Base-by-base conservation (phyloP, 2,113 vertebrate genomes). In the Conger conger region DNA sequence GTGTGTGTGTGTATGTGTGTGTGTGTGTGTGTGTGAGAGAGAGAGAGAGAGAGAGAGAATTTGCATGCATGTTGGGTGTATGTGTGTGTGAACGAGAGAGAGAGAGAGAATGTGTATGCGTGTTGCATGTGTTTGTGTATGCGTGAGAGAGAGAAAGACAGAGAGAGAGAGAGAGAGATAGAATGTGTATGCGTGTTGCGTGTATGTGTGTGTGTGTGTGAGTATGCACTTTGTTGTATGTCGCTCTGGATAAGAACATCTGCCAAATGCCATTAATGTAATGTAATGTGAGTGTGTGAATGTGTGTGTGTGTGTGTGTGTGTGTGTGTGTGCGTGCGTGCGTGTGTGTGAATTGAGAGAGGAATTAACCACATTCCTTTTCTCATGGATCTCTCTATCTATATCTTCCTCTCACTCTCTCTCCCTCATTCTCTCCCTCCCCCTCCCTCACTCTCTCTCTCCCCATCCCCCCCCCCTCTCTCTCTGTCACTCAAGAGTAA, bases 11-110 rank as follows among this genome's bases (percentile, higher is more conserved):
- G 90, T 86, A 86, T 90, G 88, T 88, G 54, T 13, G 35, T 30
- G 93, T 93, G 90, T 89, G 42, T 87, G 89, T 90, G 86, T 84
- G 86, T 89, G 90, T 89, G 90, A 85, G 87, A 91, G 91, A 92
- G 91, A 89, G 84, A 91, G 78, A 88, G 91, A 88, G 87, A 90
- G 88, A n/a, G n/a, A n/a, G n/a, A n/a, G n/a, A n/a, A n/a, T n/a
- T n/a, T 91, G 89, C 88, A 35, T 13, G 35, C 11, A n/a, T 9
- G 63, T 13, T 30, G n/a, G 7, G 63, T 30, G 63, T 30, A 40
- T 80, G 54, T 45, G 78, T 35, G 84, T 18, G 20, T 27, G 20
- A 18, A 23, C n/a, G 40, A 42, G 9, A 9, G 40, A 6, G 40
- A 42, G 40, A n/a, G n/a, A n/a, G n/a, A n/a, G n/a, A n/a, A n/a